Evolutionary conservation across 2,888 invertebrate species (phyloP).

Genomic region (Nomada hirtipes): DNA sequence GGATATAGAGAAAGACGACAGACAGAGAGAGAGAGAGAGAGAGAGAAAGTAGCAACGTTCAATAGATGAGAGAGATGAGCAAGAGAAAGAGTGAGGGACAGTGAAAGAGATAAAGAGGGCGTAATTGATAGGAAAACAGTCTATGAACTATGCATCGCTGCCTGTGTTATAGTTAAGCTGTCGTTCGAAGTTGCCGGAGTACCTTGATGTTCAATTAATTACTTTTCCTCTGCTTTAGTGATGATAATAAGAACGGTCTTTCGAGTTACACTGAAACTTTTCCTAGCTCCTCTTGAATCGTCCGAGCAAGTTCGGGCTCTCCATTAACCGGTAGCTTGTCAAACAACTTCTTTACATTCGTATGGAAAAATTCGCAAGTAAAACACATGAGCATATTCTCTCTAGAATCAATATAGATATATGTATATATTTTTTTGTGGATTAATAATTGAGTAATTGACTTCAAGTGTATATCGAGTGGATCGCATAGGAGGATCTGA

Average conservation of each 20-base stretch:
- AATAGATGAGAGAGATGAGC: not conserved
- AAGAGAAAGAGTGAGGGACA: conserved; percentile 5
- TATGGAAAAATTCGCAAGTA: conserved; percentile 64
- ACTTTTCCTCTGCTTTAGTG: conserved; percentile 22
- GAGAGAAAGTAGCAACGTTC: not conserved
- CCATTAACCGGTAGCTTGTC: not conserved
- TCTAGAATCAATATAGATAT: conserved; percentile 69
- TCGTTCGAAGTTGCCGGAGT: conserved; percentile 22
- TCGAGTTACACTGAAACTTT: not conserved
- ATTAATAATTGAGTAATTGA: conserved; percentile 82
- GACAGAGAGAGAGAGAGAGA: conserved; percentile 29
- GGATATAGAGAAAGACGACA: conserved; percentile 17
- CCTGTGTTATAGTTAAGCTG: conserved; percentile 37
- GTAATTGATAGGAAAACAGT: conserved; percentile 37
- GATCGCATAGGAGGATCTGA: conserved; percentile 63
- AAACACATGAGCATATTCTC: conserved; percentile 51
- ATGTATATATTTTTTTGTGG: conserved; percentile 62
- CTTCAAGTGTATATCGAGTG: conserved; percentile 80
- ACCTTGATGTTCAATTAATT: conserved; percentile 17
- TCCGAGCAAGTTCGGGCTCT: not conserved
- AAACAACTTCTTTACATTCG: conserved; percentile 1
- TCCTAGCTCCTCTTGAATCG: conserved; percentile 7
- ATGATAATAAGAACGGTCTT: conserved; percentile 21
- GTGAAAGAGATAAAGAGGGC: conserved; percentile 19
- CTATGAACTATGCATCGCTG: conserved; percentile 39